Evolutionary conservation across 2,797 vertebrate species (phyloP).

Genomic region (Chloroceryle inda): DNA sequence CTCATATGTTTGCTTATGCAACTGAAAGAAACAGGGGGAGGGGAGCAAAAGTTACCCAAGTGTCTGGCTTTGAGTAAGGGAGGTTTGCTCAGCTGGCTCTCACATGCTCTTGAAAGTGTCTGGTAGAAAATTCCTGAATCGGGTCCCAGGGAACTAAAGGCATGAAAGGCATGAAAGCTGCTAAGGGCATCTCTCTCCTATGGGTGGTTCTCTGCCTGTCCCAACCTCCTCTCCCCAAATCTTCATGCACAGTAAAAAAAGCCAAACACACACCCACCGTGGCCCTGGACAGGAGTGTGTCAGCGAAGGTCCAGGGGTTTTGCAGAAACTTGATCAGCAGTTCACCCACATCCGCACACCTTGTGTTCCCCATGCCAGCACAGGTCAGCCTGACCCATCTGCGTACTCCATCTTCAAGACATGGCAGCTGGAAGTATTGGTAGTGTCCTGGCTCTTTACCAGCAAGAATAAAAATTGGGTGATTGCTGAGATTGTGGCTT

Average conservation of each 20-base stretch:
- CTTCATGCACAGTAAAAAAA: neutral
- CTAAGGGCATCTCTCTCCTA: neutral
- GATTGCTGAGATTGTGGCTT: neutral
- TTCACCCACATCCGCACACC: neutral
- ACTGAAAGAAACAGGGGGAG: neutral
- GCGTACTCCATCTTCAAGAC: neutral
- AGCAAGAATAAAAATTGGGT: neutral
- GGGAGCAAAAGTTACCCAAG: constrained; percentile 8
- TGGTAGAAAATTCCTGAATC: constrained; percentile 63
- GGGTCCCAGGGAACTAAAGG: constrained; percentile 25
- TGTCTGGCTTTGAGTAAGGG: neutral
- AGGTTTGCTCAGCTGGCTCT: constrained; percentile 30
- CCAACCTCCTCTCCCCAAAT: neutral
- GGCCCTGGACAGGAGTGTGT: neutral
- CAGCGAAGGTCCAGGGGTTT: neutral
- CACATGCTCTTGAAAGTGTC: constrained; percentile 41
- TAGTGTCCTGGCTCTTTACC: neutral
- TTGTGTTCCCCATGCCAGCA: accelerated
- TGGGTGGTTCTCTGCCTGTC: neutral
- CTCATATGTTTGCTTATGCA: neutral
- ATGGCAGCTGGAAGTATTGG: neutral
- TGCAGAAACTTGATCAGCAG: neutral
- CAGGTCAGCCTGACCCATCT: neutral
- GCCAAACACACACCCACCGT: no score
- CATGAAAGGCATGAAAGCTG: constrained; percentile 57